Conservation (phyloP, 2,888 invertebrate species). For the Fabriciana adippe region DNA sequence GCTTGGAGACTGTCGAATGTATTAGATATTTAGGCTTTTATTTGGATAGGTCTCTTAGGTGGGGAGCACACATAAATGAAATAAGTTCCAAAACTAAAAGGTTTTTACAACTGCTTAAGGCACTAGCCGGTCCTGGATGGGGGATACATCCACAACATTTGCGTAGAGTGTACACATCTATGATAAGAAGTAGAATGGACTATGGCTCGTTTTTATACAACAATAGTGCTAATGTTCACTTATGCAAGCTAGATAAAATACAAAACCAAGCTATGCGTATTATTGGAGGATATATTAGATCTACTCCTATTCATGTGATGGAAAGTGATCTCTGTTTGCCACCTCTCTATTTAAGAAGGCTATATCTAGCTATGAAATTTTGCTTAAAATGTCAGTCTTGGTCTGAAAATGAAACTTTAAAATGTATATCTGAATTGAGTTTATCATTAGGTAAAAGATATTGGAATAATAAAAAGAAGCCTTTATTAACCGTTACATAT, state of each 20-base stretch:
- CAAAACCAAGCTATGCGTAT: conserved; percentile 34
- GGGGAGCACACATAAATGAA: too few species aligned
- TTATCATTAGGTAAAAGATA: conserved; percentile 11
- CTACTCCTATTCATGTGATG: too few species aligned
- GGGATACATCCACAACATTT: conserved; percentile 9
- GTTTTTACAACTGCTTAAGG: too few species aligned
- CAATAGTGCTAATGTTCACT: conserved; percentile 20
- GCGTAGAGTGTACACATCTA: conserved; percentile 9
- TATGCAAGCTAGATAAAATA: conserved; percentile 40
- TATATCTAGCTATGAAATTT: conserved; percentile 18
- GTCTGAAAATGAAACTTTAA: conserved; percentile 10
- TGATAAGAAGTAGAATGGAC: conserved; percentile 25
- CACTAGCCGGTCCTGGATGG: too few species aligned
- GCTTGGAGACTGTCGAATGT: too few species aligned
- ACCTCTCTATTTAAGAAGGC: conserved; percentile 13
- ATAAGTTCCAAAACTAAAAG: too few species aligned
- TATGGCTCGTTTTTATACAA: conserved; percentile 24
- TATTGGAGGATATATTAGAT: too few species aligned
- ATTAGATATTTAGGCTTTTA: too few species aligned
- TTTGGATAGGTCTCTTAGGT: too few species aligned
- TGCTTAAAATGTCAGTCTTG: conserved; percentile 15
- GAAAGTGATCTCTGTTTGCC: conserved; percentile 17
- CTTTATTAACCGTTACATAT: too few species aligned
- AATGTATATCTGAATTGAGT: not conserved
- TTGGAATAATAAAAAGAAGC: conserved; percentile 28